phyloP scores from a whole-genome alignment of 2,797 vertebrate species.

The Lagocephalus sceleratus region DNA sequence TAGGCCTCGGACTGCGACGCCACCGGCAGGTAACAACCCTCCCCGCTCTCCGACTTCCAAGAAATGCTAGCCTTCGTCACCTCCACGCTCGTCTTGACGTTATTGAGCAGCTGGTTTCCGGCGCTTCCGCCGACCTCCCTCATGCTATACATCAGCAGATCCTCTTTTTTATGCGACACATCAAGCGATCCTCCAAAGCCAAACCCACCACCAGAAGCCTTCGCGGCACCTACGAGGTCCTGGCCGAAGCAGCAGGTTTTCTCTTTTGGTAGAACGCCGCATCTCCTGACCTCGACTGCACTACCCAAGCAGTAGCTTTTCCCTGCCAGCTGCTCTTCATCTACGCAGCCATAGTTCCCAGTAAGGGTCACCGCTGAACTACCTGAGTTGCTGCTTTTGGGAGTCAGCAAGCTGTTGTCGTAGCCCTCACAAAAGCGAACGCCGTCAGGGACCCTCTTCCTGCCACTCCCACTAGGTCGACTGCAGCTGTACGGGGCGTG shows the following conservation, averaged over 20 bases:
- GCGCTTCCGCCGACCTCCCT: slow-evolving; percentile 71
- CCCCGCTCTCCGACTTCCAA: slow-evolving; percentile 72
- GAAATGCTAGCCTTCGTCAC: slow-evolving; percentile 68
- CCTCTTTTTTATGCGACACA: slow-evolving; percentile 76
- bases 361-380: slow-evolving; percentile 69
- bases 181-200: slow-evolving; percentile 72
- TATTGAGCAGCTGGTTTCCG: slow-evolving; percentile 59
- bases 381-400: slow-evolving; percentile 82
- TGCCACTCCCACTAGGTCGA: slow-evolving; percentile 73
- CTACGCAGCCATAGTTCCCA: slow-evolving; percentile 72
- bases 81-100: slow-evolving; percentile 67
- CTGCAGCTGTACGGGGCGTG: slow-evolving; percentile 80
- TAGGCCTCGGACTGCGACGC: slow-evolving; percentile 74
- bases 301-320: slow-evolving; percentile 78
- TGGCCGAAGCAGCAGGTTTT: slow-evolving; percentile 78
- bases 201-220: slow-evolving; percentile 68
- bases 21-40: slow-evolving; percentile 70
- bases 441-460: slow-evolving; percentile 75
- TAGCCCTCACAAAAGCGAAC: slow-evolving; percentile 72
- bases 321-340: slow-evolving; percentile 73
- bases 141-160: slow-evolving; percentile 78
- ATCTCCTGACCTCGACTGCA: slow-evolving; percentile 76
- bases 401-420: slow-evolving; percentile 75
- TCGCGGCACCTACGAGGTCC: slow-evolving; percentile 66
- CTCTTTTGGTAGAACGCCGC: slow-evolving; percentile 74